Base-by-base conservation (phyloP, 2,888 invertebrate species). In the Sesia bembeciformis region DNA sequence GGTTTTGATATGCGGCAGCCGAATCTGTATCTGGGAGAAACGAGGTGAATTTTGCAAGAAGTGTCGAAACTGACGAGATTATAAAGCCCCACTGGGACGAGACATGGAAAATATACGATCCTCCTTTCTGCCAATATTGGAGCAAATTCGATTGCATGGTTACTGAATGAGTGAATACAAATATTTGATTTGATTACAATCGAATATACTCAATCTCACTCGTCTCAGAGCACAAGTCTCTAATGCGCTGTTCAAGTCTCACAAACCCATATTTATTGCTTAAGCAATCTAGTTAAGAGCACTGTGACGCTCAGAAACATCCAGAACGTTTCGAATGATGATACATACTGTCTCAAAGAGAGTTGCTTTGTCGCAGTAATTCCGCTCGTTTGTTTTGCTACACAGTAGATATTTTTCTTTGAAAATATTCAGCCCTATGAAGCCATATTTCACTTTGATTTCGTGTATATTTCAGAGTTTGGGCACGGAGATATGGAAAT, bases 271-370 rank as follows among this genome's bases (percentile, higher is more conserved):
- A 78, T 79, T 81, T 80, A 81, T 84, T 79, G 76, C 78, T 77
- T 72, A 66, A 69, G 76, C 79, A 83, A 84, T 84, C 82, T 79
- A 70, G 65, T 74, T 78, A 77, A 84, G 77, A 82, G 83, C 80
- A 61, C 59, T 61, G 70, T 23, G 23, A 65, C 60, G 63, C 6
- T 38, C 38, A 38, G 38, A 57, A 54, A 57, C 58, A 56, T 54
- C 61, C 52, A 56, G 56, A 66, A 69, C 64, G 65, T 68, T 61
- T 57, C 54, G 57, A 52, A 57, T 55, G 54, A 55, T 53, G 56
- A 53, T 57, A 42, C 52, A 57, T 39, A 39, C 50, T 39, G 50
- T 50, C 39, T 23, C 39, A 39, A 39, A 39, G 50, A 38, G 50
- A 50, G 39, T 50, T 50, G 50, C 62, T 60, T 65, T 63, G 65